Evolutionary conservation across 2,888 invertebrate genomes (phyloP).

Genomic region (Thyatira batis): DNA sequence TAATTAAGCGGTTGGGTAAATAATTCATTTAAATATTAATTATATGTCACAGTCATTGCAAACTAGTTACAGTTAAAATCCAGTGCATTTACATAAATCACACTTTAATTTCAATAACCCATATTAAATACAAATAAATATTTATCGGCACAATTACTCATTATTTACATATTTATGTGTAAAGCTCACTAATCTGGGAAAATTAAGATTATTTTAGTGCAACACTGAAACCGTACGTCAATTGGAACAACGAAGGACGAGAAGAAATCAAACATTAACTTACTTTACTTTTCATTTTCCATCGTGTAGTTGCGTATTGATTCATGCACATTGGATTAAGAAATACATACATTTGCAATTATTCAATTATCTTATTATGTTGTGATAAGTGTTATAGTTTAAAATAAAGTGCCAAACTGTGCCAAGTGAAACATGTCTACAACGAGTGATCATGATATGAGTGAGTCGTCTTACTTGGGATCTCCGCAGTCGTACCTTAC

Average conservation of each 20-base stretch:
- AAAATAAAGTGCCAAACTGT: background rate
- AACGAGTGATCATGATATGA: constrained; percentile 61
- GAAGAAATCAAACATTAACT: background rate
- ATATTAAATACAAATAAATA: too few species aligned
- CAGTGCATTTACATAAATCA: too few species aligned
- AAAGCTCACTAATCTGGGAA: background rate
- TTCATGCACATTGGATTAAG: background rate
- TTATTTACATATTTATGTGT: too few species aligned
- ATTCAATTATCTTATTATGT: background rate
- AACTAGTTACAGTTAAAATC: too few species aligned
- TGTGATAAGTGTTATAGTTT: background rate
- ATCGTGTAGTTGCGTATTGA: background rate
- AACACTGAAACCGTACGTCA: background rate
- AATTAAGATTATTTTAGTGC: background rate
- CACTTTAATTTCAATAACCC: too few species aligned
- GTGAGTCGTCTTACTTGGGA: constrained; percentile 53
- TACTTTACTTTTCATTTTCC: background rate
- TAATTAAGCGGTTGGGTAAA: too few species aligned
- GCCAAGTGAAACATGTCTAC: constrained; percentile 29
- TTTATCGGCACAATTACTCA: too few species aligned
- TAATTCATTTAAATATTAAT: background rate
- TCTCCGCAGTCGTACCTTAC: constrained; percentile 50
- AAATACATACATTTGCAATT: background rate
- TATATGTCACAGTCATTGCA: too few species aligned
- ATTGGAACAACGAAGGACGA: background rate